Conservation (phyloP, 2,797 vertebrate species). For the Rhinoraja longicauda region DNA sequence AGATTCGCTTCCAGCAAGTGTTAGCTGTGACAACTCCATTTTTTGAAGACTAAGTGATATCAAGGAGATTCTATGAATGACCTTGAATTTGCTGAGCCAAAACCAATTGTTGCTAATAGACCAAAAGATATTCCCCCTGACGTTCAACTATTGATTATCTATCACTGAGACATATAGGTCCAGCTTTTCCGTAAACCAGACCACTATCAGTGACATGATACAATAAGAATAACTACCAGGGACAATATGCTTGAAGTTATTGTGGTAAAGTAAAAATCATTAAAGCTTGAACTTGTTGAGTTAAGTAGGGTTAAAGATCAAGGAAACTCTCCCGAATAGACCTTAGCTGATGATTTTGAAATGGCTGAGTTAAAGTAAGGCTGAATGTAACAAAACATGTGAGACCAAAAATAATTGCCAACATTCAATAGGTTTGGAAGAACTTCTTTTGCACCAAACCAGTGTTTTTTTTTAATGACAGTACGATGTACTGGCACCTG, state of each 20-base stretch:
- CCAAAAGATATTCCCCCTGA: slow-evolving; percentile 35
- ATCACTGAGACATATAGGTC: neutral
- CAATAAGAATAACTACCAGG: neutral
- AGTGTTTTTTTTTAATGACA: no score
- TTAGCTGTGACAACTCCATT: slow-evolving; percentile 26
- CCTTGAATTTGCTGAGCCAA: slow-evolving; percentile 37
- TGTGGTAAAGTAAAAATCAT: neutral
- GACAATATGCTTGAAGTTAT: slow-evolving; percentile 11
- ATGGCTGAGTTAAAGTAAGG: neutral
- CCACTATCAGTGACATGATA: neutral
- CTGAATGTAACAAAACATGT: neutral
- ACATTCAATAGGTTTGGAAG: neutral
- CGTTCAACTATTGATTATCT: slow-evolving; percentile 33
- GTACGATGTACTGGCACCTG: no score
- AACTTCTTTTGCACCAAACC: neutral
- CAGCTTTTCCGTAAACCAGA: neutral
- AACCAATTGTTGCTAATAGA: slow-evolving; percentile 26
- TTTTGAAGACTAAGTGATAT: slow-evolving; percentile 24
- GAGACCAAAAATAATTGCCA: neutral
- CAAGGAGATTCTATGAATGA: slow-evolving; percentile 33
- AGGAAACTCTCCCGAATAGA: neutral
- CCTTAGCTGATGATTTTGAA: neutral
- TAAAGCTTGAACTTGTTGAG: slow-evolving; percentile 15
- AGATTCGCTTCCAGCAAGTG: slow-evolving; percentile 33
- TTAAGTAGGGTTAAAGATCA: slow-evolving; percentile 16